Percentiles rank a stretch among this genome's conserved stretches.
Evolutionary conservation across 2,113 vertebrate species (phyloP).

Genomic region (Seriola quinqueradiata): DNA sequence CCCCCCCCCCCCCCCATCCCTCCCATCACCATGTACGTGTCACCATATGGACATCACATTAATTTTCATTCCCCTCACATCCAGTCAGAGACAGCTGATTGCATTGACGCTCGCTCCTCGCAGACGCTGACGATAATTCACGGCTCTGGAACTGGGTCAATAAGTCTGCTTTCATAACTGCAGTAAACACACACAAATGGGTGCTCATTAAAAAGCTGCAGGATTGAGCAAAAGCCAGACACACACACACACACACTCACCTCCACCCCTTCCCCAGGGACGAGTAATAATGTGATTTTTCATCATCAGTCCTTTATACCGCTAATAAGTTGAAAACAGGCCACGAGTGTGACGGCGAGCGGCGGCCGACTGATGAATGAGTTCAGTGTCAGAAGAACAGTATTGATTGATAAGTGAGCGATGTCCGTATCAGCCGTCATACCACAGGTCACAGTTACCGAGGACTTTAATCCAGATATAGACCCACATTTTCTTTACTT

Average conservation of each 20-base stretch:
- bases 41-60: neutral
- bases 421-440: conserved; percentile 1
- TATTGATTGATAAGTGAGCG: conserved; percentile 46
- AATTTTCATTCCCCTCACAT: neutral
- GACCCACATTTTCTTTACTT: too few relatives aligned
- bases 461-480: neutral
- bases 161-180: conserved; percentile 16
- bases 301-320: conserved; percentile 26
- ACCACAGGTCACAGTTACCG: neutral
- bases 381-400: accelerated
- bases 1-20: too few relatives aligned
- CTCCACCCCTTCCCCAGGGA: neutral
- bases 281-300: conserved; percentile 35
- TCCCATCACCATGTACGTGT: neutral
- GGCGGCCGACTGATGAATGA: conserved; percentile 29
- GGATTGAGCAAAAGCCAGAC: neutral
- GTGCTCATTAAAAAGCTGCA: conserved; percentile 15
- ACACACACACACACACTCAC: neutral
- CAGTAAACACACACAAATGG: conserved; percentile 56
- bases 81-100: neutral
- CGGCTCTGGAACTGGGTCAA: conserved; percentile 42
- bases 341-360: neutral
- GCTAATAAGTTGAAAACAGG: conserved; percentile 45
- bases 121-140: neutral
- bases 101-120: neutral